phyloP scores from a whole-genome alignment of 2,113 vertebrate genomes.

The Macrotus californicus region DNA sequence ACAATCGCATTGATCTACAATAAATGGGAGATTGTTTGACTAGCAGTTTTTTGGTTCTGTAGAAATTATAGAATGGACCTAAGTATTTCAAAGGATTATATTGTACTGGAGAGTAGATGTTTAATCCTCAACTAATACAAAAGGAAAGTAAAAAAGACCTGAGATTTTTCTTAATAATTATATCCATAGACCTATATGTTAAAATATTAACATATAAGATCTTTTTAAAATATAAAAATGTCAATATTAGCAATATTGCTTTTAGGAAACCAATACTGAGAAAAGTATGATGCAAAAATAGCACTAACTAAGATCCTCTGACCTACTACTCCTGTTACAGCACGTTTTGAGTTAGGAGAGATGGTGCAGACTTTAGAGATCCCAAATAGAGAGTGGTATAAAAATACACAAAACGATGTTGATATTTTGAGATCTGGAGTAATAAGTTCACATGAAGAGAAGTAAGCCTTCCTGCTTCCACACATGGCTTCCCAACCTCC shows the following conservation, averaged over 20 bases:
- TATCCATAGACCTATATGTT: background rate
- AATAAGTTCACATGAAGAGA: background rate
- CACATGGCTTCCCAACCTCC: background rate
- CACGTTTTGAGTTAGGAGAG: background rate
- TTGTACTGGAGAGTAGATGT: background rate
- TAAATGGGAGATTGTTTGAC: background rate
- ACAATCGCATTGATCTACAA: constrained; percentile 12
- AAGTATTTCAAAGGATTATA: background rate
- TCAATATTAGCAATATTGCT: background rate
- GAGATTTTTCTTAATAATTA: background rate
- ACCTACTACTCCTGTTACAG: fast-evolving
- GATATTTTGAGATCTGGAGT: background rate
- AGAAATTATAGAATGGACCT: background rate
- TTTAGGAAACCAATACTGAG: background rate
- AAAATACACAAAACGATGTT: background rate
- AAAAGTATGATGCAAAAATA: background rate
- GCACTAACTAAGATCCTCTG: background rate
- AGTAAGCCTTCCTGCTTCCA: background rate
- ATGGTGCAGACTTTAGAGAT: background rate
- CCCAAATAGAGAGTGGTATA: background rate
- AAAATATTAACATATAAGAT: background rate
- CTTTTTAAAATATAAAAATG: background rate
- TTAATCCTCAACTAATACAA: background rate
- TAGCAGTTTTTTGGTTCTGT: background rate
- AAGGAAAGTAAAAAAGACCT: background rate